Percentiles rank a stretch among this genome's conserved stretches.
phyloP scores from a whole-genome alignment of 1,140 invertebrate species.

The Drosophila erecta region DNA sequence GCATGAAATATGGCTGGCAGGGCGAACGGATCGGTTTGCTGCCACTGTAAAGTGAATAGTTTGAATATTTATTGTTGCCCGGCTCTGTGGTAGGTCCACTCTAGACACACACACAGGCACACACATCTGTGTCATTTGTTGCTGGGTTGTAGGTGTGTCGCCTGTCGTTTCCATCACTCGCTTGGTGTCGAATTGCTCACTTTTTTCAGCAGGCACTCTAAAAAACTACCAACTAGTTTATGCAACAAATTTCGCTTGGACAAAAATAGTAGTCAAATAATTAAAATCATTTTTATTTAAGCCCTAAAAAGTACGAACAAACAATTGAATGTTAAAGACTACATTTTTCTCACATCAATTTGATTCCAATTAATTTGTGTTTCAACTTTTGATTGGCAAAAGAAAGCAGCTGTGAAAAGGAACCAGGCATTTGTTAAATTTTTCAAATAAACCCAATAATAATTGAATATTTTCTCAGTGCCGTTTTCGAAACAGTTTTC shows the following conservation, averaged over 20 bases:
- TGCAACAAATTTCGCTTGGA: no score
- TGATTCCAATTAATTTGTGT: no score
- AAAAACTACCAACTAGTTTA: background rate
- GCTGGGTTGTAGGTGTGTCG: slow-evolving; percentile 58
- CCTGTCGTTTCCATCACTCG: slow-evolving; percentile 50
- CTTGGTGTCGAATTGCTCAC: slow-evolving; percentile 66
- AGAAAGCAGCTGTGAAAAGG: no score
- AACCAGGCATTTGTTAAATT: no score
- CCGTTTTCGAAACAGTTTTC: slow-evolving; percentile 46
- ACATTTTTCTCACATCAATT: background rate
- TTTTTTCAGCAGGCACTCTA: slow-evolving; percentile 1
- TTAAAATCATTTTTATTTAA: background rate
- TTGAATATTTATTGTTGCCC: slow-evolving; percentile 67
- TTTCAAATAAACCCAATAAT: no score
- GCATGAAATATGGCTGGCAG: slow-evolving; percentile 29
- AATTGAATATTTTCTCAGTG: slow-evolving; percentile 9
- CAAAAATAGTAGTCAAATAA: no score
- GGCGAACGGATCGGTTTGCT: slow-evolving; percentile 39
- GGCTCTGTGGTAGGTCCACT: slow-evolving; percentile 62
- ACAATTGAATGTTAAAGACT: no score
- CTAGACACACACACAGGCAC: background rate
- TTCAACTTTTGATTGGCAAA: no score
- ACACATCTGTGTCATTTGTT: background rate
- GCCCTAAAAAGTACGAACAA: background rate
- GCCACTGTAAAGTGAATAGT: slow-evolving; percentile 75